A percentile compares a stretch with the other conserved stretches of the same genome.
Evolutionary conservation across 2,113 vertebrate genomes (phyloP).

Genomic region (Mellivora capensis): DNA sequence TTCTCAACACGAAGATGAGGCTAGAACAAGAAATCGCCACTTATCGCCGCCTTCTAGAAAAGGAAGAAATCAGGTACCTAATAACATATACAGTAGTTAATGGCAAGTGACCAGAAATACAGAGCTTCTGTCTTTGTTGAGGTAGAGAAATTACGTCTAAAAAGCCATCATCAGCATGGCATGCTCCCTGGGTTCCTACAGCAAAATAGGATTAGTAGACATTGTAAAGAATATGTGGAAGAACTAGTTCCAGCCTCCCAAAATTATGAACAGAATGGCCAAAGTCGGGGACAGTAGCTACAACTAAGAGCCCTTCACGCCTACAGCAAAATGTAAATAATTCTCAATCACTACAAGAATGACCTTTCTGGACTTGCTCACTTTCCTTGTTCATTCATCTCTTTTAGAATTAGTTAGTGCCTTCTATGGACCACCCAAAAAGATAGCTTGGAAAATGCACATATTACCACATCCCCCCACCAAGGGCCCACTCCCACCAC

Average conservation of each 20-base stretch:
- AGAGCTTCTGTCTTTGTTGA: neutral
- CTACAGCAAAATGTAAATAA: neutral
- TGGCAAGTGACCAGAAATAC: neutral
- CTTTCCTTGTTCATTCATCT: neutral
- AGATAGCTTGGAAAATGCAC: neutral
- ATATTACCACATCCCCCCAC: neutral
- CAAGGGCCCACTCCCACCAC: too few species aligned
- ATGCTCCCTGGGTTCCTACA: neutral
- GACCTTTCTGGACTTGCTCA: neutral
- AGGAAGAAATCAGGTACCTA: slow-evolving; percentile 93
- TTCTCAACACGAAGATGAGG: slow-evolving; percentile 96
- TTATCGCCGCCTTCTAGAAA: slow-evolving; percentile 92
- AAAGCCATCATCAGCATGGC: neutral
- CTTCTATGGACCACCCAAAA: neutral
- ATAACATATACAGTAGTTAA: neutral
- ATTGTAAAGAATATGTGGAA: neutral
- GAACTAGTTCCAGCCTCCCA: neutral
- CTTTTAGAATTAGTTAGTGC: neutral
- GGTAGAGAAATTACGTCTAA: neutral
- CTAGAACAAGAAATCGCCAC: slow-evolving; percentile 96
- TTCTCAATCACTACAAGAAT: neutral
- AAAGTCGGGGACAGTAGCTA: neutral
- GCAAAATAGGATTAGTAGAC: neutral
- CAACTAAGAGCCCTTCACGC: neutral
- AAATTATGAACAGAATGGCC: neutral